phyloP scores from a whole-genome alignment of 2,113 vertebrate genomes.

The Seriola quinqueradiata region DNA sequence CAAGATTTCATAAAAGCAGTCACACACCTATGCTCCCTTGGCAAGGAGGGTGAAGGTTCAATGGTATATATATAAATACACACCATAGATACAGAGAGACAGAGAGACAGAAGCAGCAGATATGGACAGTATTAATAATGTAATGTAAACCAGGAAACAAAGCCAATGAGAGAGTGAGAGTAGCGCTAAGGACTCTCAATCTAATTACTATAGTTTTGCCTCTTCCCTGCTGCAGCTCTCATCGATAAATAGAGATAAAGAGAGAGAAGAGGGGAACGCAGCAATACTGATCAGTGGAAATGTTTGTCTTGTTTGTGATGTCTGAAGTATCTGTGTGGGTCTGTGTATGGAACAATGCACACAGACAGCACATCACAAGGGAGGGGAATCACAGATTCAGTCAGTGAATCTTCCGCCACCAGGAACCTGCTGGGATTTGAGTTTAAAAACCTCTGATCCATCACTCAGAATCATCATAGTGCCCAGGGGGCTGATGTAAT shows the following conservation, averaged over 20 bases:
- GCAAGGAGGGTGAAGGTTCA: too few species aligned
- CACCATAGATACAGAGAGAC: not conserved
- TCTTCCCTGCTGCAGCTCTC: constrained; percentile 3
- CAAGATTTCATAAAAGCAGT: not conserved
- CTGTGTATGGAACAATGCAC: constrained; percentile 31
- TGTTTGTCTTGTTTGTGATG: constrained; percentile 12
- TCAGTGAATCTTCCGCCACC: constrained; percentile 50
- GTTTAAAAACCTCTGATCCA: constrained; percentile 47
- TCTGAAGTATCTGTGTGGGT: constrained; percentile 11
- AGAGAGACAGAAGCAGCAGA: constrained; percentile 14
- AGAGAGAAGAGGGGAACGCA: not conserved
- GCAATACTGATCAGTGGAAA: constrained; percentile 1
- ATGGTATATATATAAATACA: too few species aligned
- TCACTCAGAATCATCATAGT: constrained; percentile 30
- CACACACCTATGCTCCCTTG: not conserved
- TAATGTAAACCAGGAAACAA: constrained; percentile 31
- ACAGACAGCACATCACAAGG: constrained; percentile 56
- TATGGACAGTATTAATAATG: not conserved
- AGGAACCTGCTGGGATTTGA: constrained; percentile 53
- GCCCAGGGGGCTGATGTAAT: constrained; percentile 6
- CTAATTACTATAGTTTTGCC: constrained; percentile 44
- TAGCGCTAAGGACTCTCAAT: constrained; percentile 36
- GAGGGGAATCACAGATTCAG: constrained; percentile 58
- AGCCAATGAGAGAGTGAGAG: constrained; percentile 27
- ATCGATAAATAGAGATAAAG: constrained; percentile 40